A percentile compares a stretch with the other conserved stretches of the same genome.
These are phyloP conservation scores for Hymenochirus boettgeri DNA, from an alignment of 2,113 vertebrate species.

Conservation along the genomic window DNA sequence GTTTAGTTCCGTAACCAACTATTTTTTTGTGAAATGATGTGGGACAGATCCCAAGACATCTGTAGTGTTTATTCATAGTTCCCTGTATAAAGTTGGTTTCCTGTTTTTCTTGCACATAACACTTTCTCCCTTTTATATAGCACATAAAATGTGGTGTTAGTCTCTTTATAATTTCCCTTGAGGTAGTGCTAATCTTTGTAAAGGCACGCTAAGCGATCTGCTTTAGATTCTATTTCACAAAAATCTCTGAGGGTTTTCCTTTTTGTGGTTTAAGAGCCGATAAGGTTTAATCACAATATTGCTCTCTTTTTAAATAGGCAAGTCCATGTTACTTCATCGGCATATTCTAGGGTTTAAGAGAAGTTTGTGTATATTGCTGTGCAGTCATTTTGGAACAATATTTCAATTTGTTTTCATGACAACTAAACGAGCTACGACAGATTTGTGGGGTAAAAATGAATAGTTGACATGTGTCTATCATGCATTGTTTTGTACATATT, in stretches of 20 bases:
- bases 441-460: too few relatives aligned
- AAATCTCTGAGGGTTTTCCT: background rate
- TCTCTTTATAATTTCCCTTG: slow-evolving; percentile 35
- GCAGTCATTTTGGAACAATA: background rate
- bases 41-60: slow-evolving; percentile 12
- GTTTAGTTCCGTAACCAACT: too few relatives aligned
- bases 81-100: background rate
- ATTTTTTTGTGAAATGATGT: background rate
- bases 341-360: background rate
- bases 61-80: slow-evolving; percentile 7
- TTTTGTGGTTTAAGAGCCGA: slow-evolving; percentile 6
- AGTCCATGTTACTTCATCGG: background rate
- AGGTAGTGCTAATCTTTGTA: slow-evolving; percentile 21
- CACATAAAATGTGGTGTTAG: background rate
- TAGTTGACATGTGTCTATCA: too few relatives aligned
- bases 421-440: too few relatives aligned
- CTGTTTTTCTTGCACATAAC: background rate
- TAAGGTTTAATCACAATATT: slow-evolving; percentile 21
- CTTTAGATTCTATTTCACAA: slow-evolving; percentile 35
- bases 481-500: too few relatives aligned
- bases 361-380: background rate
- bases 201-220: background rate
- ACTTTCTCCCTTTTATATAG: slow-evolving; percentile 7
- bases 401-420: too few relatives aligned
- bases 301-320: background rate